These are phyloP conservation scores for Morus bassanus DNA, from an alignment of 2,797 vertebrate genomes.

Conservation along the genomic window DNA sequence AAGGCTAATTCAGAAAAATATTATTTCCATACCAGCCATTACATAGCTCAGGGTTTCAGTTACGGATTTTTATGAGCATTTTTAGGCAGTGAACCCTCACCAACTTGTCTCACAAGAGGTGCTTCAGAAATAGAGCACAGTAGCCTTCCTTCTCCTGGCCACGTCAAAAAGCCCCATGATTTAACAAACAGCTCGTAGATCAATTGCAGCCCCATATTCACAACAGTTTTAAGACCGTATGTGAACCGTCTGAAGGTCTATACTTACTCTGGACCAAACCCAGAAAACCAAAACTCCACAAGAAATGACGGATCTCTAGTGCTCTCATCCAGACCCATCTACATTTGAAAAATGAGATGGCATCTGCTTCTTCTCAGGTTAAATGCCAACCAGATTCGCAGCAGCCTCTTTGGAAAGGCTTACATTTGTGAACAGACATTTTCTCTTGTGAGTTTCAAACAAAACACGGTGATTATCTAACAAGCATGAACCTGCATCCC, in stretches of 20 bases:
- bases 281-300: neutral
- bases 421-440: neutral
- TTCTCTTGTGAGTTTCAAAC: conserved; percentile 4
- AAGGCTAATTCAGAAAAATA: conserved; percentile 36
- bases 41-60: neutral
- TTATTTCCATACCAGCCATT: conserved; percentile 5
- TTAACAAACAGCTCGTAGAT: neutral
- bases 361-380: conserved; percentile 3
- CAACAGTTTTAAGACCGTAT: neutral
- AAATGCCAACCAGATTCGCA: neutral
- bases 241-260: neutral
- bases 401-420: neutral
- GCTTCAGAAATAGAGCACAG: neutral
- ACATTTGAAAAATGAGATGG: neutral
- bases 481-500: conserved; percentile 45
- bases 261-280: neutral
- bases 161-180: neutral
- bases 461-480: neutral
- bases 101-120: neutral
- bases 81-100: neutral
- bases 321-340: neutral
- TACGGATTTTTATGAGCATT: neutral
- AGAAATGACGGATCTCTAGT: neutral
- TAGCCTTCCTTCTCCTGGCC: neutral
- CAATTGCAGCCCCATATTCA: neutral